These are phyloP conservation scores for Drosophila teissieri DNA, from an alignment of 1,140 invertebrate genomes.

Conservation along the genomic window DNA sequence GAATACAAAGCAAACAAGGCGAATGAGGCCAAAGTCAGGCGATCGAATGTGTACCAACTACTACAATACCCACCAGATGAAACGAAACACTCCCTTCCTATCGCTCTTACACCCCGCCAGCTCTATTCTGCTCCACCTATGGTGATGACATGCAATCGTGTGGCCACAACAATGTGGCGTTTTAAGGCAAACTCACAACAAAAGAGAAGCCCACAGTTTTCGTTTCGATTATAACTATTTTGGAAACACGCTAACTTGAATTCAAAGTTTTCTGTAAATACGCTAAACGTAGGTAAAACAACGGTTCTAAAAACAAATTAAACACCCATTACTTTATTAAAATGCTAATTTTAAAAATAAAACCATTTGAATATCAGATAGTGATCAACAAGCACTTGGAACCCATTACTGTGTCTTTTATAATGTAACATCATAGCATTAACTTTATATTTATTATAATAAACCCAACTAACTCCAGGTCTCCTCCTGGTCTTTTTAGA, in stretches of 20 bases:
- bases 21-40: conserved; percentile 71
- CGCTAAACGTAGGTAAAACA: too few species aligned
- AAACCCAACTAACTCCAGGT: not conserved
- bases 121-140: conserved; percentile 11
- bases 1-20: conserved; percentile 27
- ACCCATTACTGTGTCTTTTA: too few species aligned
- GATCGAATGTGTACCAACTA: conserved; percentile 21
- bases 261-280: not conserved
- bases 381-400: too few species aligned
- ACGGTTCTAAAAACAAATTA: too few species aligned
- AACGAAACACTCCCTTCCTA: conserved; percentile 40
- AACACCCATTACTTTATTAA: too few species aligned
- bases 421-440: too few species aligned
- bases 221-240: conserved; percentile 21
- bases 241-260: not conserved
- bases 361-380: too few species aligned
- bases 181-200: conserved; percentile 5
- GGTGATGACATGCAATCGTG: conserved; percentile 39
- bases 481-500: not conserved
- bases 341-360: too few species aligned
- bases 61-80: conserved; percentile 22
- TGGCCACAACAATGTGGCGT: conserved; percentile 19
- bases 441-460: not conserved
- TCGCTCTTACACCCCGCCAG: conserved; percentile 15
- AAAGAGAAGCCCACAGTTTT: conserved; percentile 12